A percentile compares a stretch with the other conserved stretches of the same genome.
phyloP scores from a whole-genome alignment of 35 echinoderm and acorn worm genomes.

The Heliocidaris tuberculata region DNA sequence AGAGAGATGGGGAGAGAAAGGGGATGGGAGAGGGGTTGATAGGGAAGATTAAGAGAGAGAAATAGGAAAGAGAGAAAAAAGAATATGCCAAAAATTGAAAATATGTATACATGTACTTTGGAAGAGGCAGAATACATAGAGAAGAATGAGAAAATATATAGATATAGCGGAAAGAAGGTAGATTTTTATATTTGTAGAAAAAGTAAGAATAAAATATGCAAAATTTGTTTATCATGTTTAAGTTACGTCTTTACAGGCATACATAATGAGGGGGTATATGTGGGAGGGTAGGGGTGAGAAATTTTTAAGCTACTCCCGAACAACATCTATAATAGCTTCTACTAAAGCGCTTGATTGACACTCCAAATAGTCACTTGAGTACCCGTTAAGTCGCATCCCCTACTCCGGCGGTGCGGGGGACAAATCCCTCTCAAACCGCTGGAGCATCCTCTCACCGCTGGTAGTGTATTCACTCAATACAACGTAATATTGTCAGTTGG shows the following conservation, averaged over 20 bases:
- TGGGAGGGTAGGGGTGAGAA: not conserved
- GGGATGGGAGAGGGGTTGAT: too few species aligned
- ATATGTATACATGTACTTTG: too few species aligned
- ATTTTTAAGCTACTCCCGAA: not conserved
- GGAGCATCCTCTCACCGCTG: not conserved
- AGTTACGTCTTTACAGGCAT: too few species aligned
- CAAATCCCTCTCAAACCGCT: not conserved
- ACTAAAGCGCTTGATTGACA: slow-evolving; percentile 12
- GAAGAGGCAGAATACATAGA: too few species aligned
- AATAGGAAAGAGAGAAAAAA: too few species aligned
- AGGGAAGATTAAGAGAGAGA: too few species aligned
- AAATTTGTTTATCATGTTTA: too few species aligned
- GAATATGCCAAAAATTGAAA: too few species aligned
- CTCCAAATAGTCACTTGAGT: not conserved
- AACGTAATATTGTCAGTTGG: slow-evolving; percentile 10
- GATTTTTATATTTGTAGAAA: too few species aligned
- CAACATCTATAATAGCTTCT: not conserved
- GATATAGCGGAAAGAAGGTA: too few species aligned
- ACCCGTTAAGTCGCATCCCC: slow-evolving; percentile 19
- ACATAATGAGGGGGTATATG: not conserved
- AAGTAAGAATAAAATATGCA: too few species aligned
- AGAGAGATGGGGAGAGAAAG: not conserved
- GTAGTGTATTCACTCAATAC: not conserved
- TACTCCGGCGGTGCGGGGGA: not conserved
- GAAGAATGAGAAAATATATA: too few species aligned